Evolutionary conservation across 2,888 invertebrate species (phyloP).

Genomic region (Philopedon plagiatum): DNA sequence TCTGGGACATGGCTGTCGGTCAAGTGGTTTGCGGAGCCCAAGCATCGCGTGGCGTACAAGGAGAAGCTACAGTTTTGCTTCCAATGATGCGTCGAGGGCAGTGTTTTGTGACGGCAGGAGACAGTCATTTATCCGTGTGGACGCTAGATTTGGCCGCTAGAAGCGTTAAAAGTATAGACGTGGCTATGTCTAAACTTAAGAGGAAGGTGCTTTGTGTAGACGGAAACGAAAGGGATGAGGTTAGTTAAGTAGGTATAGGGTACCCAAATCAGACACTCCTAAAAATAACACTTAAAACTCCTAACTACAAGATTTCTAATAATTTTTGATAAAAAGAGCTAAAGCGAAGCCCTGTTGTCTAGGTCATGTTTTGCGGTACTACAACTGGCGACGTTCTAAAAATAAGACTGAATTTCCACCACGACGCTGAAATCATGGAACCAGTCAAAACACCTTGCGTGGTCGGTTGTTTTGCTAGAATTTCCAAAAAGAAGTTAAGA

Average conservation of each 20-base stretch:
- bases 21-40: conserved; percentile 69
- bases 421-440: conserved; percentile 72
- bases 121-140: conserved; percentile 78
- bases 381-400: conserved; percentile 82
- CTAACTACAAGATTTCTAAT: too few species aligned
- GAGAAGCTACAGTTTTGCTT: conserved; percentile 66
- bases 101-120: conserved; percentile 78
- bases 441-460: conserved; percentile 73
- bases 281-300: too few species aligned
- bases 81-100: conserved; percentile 74
- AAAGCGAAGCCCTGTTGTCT: too few species aligned
- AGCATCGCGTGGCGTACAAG: conserved; percentile 64
- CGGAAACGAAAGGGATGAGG: conserved; percentile 79
- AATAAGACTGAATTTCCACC: conserved; percentile 74
- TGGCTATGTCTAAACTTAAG: conserved; percentile 84
- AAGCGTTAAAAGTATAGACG: conserved; percentile 76
- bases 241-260: too few species aligned
- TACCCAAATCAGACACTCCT: too few species aligned
- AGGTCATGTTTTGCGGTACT: conserved; percentile 86
- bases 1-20: conserved; percentile 80
- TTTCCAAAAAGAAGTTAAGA: conserved; percentile 69
- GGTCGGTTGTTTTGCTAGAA: conserved; percentile 75
- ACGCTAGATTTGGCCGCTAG: conserved; percentile 79
- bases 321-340: too few species aligned
- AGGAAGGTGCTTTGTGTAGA: conserved; percentile 83